These are phyloP conservation scores for Gymnothorax reevesii DNA, from an alignment of 2,797 vertebrate species.

Conservation along the genomic window DNA sequence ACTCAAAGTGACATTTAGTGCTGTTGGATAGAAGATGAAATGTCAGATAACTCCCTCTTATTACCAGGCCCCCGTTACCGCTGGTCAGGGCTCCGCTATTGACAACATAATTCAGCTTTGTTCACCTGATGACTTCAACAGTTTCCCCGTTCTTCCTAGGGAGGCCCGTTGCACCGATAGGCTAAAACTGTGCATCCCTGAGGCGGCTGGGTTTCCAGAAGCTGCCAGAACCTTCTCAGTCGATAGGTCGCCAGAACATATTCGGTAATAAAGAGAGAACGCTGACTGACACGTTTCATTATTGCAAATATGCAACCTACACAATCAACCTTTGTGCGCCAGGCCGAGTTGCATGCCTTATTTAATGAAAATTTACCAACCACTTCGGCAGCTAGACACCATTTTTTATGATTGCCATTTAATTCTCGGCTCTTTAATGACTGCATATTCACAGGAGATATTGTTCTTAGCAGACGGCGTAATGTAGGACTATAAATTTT, in stretches of 20 bases:
- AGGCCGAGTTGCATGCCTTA: not conserved
- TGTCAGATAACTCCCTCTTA: constrained; percentile 36
- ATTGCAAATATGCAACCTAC: constrained; percentile 13
- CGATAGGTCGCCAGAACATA: not conserved
- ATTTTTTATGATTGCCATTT: constrained; percentile 14
- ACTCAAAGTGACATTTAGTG: constrained; percentile 52
- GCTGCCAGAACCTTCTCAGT: no score
- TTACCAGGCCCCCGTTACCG: not conserved
- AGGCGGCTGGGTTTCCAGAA: not conserved
- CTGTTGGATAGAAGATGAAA: constrained; percentile 49
- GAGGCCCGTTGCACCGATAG: not conserved
- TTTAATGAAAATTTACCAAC: not conserved
- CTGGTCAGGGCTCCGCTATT: not conserved
- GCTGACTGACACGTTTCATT: constrained; percentile 17
- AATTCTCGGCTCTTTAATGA: constrained; percentile 9
- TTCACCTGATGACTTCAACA: not conserved
- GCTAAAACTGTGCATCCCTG: not conserved
- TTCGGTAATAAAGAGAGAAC: not conserved
- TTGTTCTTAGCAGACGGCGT: not conserved
- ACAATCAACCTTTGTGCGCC: not conserved
- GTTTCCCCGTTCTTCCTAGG: not conserved
- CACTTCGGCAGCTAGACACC: not conserved
- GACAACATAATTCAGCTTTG: not conserved
- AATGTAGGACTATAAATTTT: constrained; percentile 9
- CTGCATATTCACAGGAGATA: not conserved